phyloP scores from a whole-genome alignment of 2,888 invertebrate genomes.

The Lapara coniferarum region DNA sequence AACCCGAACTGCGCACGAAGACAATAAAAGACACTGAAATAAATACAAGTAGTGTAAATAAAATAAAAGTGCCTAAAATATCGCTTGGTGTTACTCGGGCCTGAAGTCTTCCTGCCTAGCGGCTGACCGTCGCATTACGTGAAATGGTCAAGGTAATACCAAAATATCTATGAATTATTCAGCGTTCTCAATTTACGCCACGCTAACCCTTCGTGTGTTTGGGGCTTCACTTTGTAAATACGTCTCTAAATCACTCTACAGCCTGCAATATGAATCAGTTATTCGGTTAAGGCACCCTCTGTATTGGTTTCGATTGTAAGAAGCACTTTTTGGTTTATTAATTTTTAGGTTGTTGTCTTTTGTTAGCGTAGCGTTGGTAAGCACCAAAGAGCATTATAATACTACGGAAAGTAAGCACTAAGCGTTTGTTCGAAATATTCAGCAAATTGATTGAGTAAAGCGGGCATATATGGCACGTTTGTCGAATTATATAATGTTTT shows the following conservation, averaged over 20 bases:
- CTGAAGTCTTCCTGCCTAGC: constrained; percentile 57
- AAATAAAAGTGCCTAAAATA: constrained; percentile 63
- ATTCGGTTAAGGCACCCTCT: constrained; percentile 26
- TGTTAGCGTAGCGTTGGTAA: constrained; percentile 4
- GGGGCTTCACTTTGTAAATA: constrained; percentile 77
- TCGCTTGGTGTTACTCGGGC: constrained; percentile 57
- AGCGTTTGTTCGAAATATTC: not conserved
- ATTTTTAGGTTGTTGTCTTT: constrained; percentile 35
- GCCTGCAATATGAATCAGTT: constrained; percentile 58
- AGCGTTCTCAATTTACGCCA: constrained; percentile 69
- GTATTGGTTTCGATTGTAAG: constrained; percentile 55
- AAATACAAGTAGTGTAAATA: constrained; percentile 56
- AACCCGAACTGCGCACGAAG: constrained; percentile 76
- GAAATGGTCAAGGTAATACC: constrained; percentile 83
- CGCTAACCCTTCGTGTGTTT: constrained; percentile 77
- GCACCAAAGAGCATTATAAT: no score
- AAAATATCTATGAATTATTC: constrained; percentile 74
- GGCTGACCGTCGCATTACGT: constrained; percentile 70
- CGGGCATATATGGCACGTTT: not conserved
- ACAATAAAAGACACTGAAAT: constrained; percentile 63
- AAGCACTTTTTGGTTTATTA: constrained; percentile 47
- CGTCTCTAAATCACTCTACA: constrained; percentile 71
- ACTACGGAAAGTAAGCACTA: constrained; percentile 20
- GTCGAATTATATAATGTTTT: not conserved
- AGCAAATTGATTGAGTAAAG: constrained; percentile 2